Percentiles rank a stretch among this genome's conserved stretches.
Evolutionary conservation across 1,140 invertebrate genomes (phyloP).

Genomic region (Drosophila arizonae): DNA sequence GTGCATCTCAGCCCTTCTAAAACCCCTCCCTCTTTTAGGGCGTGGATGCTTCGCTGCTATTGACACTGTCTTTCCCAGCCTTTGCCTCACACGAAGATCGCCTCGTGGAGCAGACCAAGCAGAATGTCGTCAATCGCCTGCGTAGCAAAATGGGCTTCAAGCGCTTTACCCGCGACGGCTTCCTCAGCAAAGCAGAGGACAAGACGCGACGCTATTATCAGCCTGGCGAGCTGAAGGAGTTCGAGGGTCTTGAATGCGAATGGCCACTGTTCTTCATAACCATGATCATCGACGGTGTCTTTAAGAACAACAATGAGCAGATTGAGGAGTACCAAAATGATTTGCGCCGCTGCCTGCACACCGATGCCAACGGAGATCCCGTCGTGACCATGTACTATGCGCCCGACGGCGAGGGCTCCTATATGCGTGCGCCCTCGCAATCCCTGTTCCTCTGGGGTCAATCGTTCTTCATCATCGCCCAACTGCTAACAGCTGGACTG

Average conservation of each 20-base stretch:
- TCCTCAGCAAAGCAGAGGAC: slow-evolving; percentile 94
- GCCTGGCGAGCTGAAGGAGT: slow-evolving; percentile 90
- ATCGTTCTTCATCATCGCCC: slow-evolving; percentile 96
- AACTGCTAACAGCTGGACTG: slow-evolving; percentile 93
- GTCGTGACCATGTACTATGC: slow-evolving; percentile 94
- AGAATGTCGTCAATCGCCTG: slow-evolving; percentile 92
- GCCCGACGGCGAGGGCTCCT: slow-evolving; percentile 87
- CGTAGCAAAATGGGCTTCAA: slow-evolving; percentile 97
- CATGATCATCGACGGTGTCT: slow-evolving; percentile 98
- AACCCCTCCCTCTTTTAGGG: slow-evolving; percentile 84
- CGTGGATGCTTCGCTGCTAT: slow-evolving; percentile 94
- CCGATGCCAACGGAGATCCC: slow-evolving; percentile 92
- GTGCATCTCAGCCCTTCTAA: background rate
- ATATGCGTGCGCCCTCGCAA: slow-evolving; percentile 75
- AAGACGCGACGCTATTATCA: slow-evolving; percentile 85
- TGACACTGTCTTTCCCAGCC: slow-evolving; percentile 97
- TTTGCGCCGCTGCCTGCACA: slow-evolving; percentile 89
- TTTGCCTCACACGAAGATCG: slow-evolving; percentile 98
- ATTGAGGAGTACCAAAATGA: slow-evolving; percentile 95
- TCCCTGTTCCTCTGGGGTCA: slow-evolving; percentile 93
- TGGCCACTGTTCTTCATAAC: slow-evolving; percentile 98
- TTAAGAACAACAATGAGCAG: slow-evolving; percentile 94
- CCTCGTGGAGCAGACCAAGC: slow-evolving; percentile 93
- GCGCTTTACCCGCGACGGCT: slow-evolving; percentile 97
- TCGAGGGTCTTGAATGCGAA: slow-evolving; percentile 98